Conservation (phyloP, 2,888 invertebrate genomes). For the Anthrax anthrax region DNA sequence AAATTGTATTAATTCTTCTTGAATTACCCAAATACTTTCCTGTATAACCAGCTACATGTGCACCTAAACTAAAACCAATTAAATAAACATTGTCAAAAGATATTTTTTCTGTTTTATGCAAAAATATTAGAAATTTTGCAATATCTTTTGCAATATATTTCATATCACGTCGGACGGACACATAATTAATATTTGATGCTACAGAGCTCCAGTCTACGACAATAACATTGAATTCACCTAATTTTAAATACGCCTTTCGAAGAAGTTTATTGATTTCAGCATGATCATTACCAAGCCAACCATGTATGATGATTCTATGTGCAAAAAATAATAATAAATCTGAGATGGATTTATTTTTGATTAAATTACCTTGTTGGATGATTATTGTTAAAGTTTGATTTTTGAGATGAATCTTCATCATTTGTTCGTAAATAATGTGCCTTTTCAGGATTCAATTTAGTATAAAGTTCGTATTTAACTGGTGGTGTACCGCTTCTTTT, state of each 20-base stretch:
- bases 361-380: too few relatives aligned
- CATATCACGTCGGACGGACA: constrained; percentile 36
- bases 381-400: too few relatives aligned
- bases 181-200: constrained; percentile 40
- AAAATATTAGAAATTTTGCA: constrained; percentile 23
- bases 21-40: constrained; percentile 38
- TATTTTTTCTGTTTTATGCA: constrained; percentile 36
- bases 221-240: constrained; percentile 43
- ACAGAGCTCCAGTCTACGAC: constrained; percentile 45
- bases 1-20: constrained; percentile 43
- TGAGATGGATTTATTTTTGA: too few relatives aligned
- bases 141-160: constrained; percentile 18
- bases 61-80: constrained; percentile 45
- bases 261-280: constrained; percentile 25
- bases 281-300: constrained; percentile 42
- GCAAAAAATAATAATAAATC: too few relatives aligned
- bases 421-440: too few relatives aligned
- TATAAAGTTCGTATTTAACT: too few relatives aligned
- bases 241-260: constrained; percentile 37
- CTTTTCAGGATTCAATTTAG: too few relatives aligned
- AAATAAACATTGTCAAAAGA: constrained; percentile 35
- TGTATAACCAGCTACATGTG: constrained; percentile 42
- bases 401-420: too few relatives aligned
- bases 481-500: too few relatives aligned
- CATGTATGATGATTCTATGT: constrained; percentile 37